phyloP scores from a whole-genome alignment of 2,888 invertebrate species.

The Glyphotaelius pellucidus region DNA sequence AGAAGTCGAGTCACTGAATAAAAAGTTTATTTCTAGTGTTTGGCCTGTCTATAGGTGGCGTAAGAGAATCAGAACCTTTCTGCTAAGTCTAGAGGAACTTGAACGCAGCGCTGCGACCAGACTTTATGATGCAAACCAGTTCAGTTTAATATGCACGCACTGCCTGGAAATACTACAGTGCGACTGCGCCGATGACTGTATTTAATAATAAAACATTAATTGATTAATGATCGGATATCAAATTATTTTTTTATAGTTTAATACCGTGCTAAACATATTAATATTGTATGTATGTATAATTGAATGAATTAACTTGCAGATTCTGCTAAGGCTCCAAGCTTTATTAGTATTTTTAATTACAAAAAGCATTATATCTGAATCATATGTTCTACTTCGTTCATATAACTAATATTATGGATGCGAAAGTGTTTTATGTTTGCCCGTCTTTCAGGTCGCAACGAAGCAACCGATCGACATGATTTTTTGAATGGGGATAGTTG shows the following conservation, averaged over 20 bases:
- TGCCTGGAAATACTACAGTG: background rate
- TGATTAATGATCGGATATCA: background rate
- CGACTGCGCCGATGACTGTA: slow-evolving; percentile 46
- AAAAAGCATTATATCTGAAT: no score
- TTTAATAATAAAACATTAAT: slow-evolving; percentile 5
- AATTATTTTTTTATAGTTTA: background rate
- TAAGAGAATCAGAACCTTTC: background rate
- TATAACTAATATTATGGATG: no score
- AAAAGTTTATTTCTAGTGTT: background rate
- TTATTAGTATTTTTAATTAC: no score
- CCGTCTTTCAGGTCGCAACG: no score
- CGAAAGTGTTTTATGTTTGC: no score
- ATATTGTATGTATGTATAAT: background rate
- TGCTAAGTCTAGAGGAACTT: background rate
- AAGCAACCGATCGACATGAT: no score
- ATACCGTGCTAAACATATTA: background rate
- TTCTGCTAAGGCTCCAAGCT: background rate
- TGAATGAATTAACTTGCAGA: background rate
- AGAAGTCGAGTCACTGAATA: background rate
- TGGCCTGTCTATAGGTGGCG: background rate
- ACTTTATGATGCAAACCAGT: slow-evolving; percentile 65
- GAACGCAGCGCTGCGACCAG: background rate
- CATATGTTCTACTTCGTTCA: no score
- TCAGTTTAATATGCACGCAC: slow-evolving; percentile 65
- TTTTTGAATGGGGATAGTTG: no score